A percentile compares a stretch with the other conserved stretches of the same genome.
Conservation (phyloP, 1,140 invertebrate genomes). For the Bombus polaris region DNA sequence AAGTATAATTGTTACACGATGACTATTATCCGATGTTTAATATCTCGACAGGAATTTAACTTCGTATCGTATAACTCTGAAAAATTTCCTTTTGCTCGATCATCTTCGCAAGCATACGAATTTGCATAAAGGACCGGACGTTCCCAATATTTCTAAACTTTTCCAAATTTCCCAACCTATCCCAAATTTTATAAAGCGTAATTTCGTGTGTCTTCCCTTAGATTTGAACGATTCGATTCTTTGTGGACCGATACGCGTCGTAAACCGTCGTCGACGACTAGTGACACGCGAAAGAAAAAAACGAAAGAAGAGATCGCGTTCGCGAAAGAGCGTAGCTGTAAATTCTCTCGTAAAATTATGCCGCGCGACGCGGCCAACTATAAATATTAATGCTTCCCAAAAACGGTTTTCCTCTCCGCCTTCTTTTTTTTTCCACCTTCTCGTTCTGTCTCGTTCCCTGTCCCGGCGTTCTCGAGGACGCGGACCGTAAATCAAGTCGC, state of each 20-base stretch:
- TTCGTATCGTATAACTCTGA: too few relatives aligned
- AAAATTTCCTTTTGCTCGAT: too few relatives aligned
- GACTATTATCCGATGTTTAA: conserved; percentile 27
- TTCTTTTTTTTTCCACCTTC: conserved; percentile 27
- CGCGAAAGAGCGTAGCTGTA: conserved; percentile 56
- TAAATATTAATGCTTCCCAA: conserved; percentile 75
- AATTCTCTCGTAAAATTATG: conserved; percentile 71
- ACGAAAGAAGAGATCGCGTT: conserved; percentile 44
- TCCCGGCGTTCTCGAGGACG: conserved; percentile 37
- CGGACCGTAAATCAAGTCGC: conserved; percentile 69
- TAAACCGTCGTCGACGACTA: conserved; percentile 36
- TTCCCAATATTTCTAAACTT: too few relatives aligned
- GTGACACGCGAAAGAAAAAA: neutral
- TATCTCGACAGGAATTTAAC: conserved; percentile 6
- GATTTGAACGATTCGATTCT: neutral
- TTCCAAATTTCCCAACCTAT: too few relatives aligned
- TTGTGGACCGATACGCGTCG: conserved; percentile 43
- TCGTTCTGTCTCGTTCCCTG: neutral
- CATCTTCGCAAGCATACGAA: too few relatives aligned
- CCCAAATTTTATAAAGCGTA: too few relatives aligned
- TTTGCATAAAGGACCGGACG: too few relatives aligned
- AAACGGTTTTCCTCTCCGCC: conserved; percentile 67
- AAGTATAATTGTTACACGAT: neutral
- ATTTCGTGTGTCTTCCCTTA: too few relatives aligned
- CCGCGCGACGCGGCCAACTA: conserved; percentile 65